Conservation (phyloP, 2,797 vertebrate species). For the Rhinogobio ventralis region DNA sequence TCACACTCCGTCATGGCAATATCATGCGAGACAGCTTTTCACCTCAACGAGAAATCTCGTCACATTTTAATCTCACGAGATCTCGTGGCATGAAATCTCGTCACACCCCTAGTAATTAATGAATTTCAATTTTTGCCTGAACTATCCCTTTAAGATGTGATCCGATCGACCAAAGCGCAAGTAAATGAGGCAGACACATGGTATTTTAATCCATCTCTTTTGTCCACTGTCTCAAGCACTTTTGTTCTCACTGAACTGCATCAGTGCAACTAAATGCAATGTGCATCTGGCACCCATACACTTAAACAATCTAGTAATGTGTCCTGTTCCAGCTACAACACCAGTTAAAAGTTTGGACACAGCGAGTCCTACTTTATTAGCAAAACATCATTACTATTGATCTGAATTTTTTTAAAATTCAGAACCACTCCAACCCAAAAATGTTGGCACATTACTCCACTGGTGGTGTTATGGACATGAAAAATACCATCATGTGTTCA, state of each 20-base stretch:
- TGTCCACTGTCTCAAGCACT: not conserved
- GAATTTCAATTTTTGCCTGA: no score
- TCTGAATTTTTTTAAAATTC: not conserved
- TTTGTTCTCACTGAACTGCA: not conserved
- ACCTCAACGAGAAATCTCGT: no score
- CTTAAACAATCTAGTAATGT: not conserved
- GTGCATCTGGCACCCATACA: not conserved
- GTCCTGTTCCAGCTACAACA: not conserved
- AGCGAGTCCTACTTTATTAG: not conserved
- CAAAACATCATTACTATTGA: not conserved
- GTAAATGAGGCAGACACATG: not conserved
- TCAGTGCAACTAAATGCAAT: no score
- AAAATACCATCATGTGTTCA: not conserved
- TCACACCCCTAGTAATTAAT: no score
- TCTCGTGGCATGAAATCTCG: no score
- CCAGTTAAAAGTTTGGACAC: not conserved
- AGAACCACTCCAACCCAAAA: not conserved
- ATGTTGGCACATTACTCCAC: not conserved
- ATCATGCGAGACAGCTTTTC: no score
- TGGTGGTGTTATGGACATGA: not conserved
- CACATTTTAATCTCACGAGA: no score
- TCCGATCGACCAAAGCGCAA: not conserved
- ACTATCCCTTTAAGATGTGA: conserved; percentile 57
- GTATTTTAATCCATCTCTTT: not conserved
- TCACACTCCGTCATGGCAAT: no score